A percentile compares a stretch with the other conserved stretches of the same genome.
phyloP scores from a whole-genome alignment of 2,113 vertebrate species.

The Ptilonorhynchus violaceus region DNA sequence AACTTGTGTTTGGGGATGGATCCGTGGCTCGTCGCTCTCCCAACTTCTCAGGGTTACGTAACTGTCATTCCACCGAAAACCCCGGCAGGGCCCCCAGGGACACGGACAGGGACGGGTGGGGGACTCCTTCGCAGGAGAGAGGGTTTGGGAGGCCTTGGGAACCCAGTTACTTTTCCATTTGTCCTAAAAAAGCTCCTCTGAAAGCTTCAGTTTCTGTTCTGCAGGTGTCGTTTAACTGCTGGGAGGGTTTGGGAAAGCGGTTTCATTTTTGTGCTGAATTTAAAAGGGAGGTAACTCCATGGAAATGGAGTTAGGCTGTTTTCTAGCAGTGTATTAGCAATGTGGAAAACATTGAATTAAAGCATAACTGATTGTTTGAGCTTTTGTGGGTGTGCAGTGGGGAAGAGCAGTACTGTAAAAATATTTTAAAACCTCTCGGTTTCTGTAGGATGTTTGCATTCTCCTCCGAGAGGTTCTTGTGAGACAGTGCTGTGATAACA shows the following conservation, averaged over 20 bases:
- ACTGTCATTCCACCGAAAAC: not conserved
- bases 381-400: not conserved
- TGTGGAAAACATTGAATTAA: not conserved
- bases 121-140: not conserved
- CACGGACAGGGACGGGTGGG: not conserved
- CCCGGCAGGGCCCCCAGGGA: not conserved
- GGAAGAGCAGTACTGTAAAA: not conserved
- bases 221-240: not conserved
- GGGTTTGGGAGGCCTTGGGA: not conserved
- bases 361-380: not conserved
- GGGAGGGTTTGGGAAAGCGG: not conserved
- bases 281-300: not conserved
- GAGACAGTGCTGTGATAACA: not conserved
- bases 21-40: not conserved
- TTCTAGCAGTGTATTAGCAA: not conserved
- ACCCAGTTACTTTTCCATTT: not conserved
- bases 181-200: not conserved
- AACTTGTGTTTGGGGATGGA: not conserved
- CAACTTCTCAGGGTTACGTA: not conserved
- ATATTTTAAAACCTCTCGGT: not conserved
- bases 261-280: not conserved
- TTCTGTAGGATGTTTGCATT: not conserved
- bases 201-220: not conserved
- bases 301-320: fast-evolving
- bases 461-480: not conserved